A percentile compares a stretch with the other conserved stretches of the same genome.
phyloP scores from a whole-genome alignment of 2,888 invertebrate species.

The Amiota minor region DNA sequence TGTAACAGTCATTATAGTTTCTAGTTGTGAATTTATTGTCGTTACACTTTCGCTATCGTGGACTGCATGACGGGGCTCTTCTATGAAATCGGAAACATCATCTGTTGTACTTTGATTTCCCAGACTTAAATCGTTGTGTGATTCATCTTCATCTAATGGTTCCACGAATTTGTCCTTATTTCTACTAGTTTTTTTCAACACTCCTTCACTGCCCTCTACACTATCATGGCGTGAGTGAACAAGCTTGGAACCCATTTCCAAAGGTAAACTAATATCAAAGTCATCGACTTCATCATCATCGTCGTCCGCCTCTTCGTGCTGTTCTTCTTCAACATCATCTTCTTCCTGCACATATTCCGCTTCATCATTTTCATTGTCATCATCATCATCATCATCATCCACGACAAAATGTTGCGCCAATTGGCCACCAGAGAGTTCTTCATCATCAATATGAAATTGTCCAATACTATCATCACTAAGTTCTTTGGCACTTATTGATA shows the following conservation, averaged over 20 bases:
- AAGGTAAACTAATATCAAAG: conserved; percentile 58
- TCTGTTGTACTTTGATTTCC: conserved; percentile 71
- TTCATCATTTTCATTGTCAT: conserved; percentile 34
- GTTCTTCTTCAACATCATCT: conserved; percentile 51
- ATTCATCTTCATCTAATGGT: conserved; percentile 39
- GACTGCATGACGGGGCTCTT: conserved; percentile 56
- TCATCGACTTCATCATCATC: conserved; percentile 50
- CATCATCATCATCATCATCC: conserved; percentile 58
- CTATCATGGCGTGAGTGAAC: conserved; percentile 56
- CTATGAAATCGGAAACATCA: conserved; percentile 71
- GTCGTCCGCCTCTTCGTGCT: conserved; percentile 36
- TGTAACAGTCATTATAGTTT: conserved; percentile 29
- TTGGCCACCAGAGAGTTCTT: conserved; percentile 69
- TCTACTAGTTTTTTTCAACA: not conserved
- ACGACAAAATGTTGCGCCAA: conserved; percentile 71
- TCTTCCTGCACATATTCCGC: conserved; percentile 32
- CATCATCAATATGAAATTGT: conserved; percentile 69
- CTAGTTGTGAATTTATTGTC: not conserved
- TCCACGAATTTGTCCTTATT: not conserved
- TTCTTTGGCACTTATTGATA: conserved; percentile 50
- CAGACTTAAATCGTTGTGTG: conserved; percentile 46
- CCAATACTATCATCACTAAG: conserved; percentile 45
- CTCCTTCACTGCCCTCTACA: not conserved
- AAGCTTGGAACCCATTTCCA: conserved; percentile 42
- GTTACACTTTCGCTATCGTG: conserved; percentile 38